phyloP scores from a whole-genome alignment of 2,797 vertebrate genomes.

The Cercopithecus mitis region DNA sequence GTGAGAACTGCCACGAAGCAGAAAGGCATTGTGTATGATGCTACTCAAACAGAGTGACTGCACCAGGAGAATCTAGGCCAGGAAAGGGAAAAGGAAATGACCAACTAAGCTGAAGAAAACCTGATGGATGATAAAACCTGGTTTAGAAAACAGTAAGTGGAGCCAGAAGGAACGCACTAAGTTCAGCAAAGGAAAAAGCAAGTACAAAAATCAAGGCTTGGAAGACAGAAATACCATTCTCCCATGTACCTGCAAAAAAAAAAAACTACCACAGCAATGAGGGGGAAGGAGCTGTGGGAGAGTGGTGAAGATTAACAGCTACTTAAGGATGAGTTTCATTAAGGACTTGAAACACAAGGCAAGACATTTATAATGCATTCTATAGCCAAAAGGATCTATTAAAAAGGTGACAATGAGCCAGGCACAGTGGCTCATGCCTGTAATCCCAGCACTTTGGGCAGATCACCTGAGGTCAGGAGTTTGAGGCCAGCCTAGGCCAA shows the following conservation, averaged over 20 bases:
- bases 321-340: neutral
- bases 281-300: fast-evolving
- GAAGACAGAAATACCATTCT: neutral
- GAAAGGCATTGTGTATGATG: neutral
- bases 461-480: neutral
- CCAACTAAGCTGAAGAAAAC: neutral
- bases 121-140: neutral
- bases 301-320: neutral
- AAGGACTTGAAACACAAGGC: neutral
- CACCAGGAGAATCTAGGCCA: neutral
- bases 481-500: neutral
- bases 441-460: neutral
- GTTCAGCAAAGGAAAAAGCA: neutral
- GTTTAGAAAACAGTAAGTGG: neutral
- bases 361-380: neutral
- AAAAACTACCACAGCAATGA: neutral
- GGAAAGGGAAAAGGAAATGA: neutral
- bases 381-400: neutral
- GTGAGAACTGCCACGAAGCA: neutral
- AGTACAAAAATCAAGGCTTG: neutral
- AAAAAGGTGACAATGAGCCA: neutral
- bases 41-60: neutral
- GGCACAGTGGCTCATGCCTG: neutral
- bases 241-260: neutral
- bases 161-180: neutral